Evolutionary conservation across 2,888 invertebrate genomes (phyloP).

Genomic region (Maniola hyperantus): DNA sequence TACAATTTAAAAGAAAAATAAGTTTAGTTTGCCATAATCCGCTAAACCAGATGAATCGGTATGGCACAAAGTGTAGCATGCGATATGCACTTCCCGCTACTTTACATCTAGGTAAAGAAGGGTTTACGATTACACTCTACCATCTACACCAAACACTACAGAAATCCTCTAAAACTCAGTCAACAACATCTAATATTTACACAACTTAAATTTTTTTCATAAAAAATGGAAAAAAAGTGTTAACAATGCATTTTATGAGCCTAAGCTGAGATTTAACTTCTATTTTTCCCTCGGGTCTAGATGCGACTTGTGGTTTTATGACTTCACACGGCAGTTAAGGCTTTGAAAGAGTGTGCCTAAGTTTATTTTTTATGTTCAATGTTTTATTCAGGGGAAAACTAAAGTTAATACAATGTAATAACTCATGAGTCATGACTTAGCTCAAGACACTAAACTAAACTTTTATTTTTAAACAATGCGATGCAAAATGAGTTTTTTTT

Average conservation of each 20-base stretch:
- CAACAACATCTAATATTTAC: too few species aligned
- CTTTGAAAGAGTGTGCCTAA: slow-evolving; percentile 13
- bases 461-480: slow-evolving; percentile 3
- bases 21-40: too few species aligned
- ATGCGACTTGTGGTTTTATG: slow-evolving; percentile 26
- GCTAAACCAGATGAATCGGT: too few species aligned
- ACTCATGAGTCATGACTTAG: not conserved
- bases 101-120: too few species aligned
- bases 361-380: slow-evolving; percentile 4
- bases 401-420: not conserved
- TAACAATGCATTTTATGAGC: slow-evolving; percentile 51
- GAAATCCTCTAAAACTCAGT: too few species aligned
- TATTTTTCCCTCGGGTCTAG: slow-evolving; percentile 53
- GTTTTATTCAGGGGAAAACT: slow-evolving; percentile 9
- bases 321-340: slow-evolving; percentile 18
- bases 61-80: too few species aligned
- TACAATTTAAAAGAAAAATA: too few species aligned
- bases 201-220: not conserved
- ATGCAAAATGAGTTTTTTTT: not conserved
- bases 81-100: too few species aligned
- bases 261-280: slow-evolving; percentile 62
- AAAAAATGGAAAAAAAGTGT: slow-evolving; percentile 2
- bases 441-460: not conserved
- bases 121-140: too few species aligned
- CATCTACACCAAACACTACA: too few species aligned